phyloP scores from a whole-genome alignment of 2,113 vertebrate genomes.

The Peucedramus taeniatus region DNA sequence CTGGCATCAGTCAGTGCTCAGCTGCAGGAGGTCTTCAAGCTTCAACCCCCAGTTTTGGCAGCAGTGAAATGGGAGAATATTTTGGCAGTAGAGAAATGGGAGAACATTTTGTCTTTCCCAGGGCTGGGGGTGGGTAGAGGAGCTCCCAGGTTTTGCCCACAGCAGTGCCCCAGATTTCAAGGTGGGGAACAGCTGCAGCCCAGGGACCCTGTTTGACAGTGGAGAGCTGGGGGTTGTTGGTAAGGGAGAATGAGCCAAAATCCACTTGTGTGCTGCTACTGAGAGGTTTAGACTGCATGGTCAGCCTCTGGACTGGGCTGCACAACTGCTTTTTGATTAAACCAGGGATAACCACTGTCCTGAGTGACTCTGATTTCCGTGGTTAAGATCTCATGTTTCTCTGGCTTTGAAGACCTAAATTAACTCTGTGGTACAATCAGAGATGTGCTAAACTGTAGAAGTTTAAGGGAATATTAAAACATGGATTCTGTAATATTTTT shows the following conservation, averaged over 20 bases:
- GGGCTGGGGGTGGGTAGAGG: background rate
- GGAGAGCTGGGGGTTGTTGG: fast-evolving
- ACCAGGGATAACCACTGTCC: no score
- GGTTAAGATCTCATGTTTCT: background rate
- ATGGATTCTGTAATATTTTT: background rate
- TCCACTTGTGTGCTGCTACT: background rate
- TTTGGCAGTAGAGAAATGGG: background rate
- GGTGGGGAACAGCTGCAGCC: background rate
- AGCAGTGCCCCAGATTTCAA: background rate
- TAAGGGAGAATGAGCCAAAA: background rate
- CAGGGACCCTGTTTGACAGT: background rate
- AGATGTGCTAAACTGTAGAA: background rate
- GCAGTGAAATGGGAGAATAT: background rate
- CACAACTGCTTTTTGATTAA: background rate
- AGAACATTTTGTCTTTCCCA: background rate
- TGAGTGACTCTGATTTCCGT: background rate
- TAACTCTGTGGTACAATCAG: background rate
- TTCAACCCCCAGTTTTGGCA: background rate
- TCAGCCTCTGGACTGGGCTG: background rate
- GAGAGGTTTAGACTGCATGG: no score
- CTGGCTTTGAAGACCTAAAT: background rate
- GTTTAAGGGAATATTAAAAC: background rate
- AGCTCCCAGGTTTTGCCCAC: background rate
- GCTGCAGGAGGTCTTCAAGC: background rate
- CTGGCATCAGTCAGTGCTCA: fast-evolving